Evolutionary conservation across 2,888 invertebrate species (phyloP), one percentile per base, ranked within the genome.

Genomic region (Leptinotarsa peninsularis): DNA sequence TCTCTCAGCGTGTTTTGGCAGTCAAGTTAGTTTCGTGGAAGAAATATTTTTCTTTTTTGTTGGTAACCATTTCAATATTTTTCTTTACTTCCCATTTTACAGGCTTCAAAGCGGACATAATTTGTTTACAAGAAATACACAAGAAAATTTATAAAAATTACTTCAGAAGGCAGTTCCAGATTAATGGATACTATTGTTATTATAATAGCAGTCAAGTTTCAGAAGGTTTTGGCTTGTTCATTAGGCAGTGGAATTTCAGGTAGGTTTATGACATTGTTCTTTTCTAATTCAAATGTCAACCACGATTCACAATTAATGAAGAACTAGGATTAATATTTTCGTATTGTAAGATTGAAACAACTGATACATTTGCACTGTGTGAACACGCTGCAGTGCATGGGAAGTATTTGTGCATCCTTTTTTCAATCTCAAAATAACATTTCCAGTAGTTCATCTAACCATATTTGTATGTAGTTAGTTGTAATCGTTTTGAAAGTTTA

Each of bases 101-200:
- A 93, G 96, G 96, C n/a, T 98, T 96, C 86, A 95, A 98, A 89
- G 93, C 93, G 56, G 98, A 98, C 87, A 89, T 98, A 70, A 89
- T 97, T 71, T 98, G 98, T 83, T 89, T 98, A 17, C 98, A 98
- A 91, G 98, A 98, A 91, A 96, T 98, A 0, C 98, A 98, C 86
- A 86, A 86, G 15, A 94, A 93, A 89, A 90, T 97, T 67, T 97
- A 94, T 87, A 88, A 91, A 10, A 85, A 90, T 78, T 94, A 94
- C 84, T 89, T 97, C 43, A 83, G 86, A 58, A 91, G 93, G 4
- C 88, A 92, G 49, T 88, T 97, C 15, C 85, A 88, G 21, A 84
- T 87, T 3, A 83, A 90, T 58, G 91, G 91, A 15, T 91, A 91
- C 75, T 86, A 89, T 67, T 93, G 94, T 15, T 81, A 91, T 74